Conservation (phyloP, 2,888 invertebrate genomes). For the Thelaira solivaga region DNA sequence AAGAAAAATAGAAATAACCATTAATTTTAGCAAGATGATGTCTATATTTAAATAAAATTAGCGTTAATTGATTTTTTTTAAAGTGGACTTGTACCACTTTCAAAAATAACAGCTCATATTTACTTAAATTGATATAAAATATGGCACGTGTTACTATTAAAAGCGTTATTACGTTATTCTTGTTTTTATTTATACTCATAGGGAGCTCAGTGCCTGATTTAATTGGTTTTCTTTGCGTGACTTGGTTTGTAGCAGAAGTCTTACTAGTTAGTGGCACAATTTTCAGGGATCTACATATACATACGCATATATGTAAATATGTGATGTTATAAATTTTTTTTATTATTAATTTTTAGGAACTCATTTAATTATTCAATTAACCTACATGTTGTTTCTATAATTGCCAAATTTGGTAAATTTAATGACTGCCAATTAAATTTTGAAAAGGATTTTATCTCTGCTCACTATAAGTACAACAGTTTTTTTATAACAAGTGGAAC, state of each 20-base stretch:
- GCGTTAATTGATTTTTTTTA: too few species aligned
- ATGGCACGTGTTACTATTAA: conserved; percentile 59
- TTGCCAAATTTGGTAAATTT: background rate
- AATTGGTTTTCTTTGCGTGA: conserved; percentile 37
- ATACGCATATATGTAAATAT: too few species aligned
- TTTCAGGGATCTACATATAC: background rate
- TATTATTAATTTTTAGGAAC: too few species aligned
- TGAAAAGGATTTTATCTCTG: too few species aligned
- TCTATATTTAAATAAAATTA: too few species aligned
- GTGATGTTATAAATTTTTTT: too few species aligned
- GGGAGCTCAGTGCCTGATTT: conserved; percentile 15
- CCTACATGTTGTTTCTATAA: conserved; percentile 20
- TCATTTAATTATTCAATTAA: conserved; percentile 48
- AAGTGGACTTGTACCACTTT: too few species aligned
- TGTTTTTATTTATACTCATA: background rate
- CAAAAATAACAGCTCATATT: too few species aligned
- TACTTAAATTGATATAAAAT: conserved; percentile 41
- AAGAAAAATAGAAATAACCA: too few species aligned
- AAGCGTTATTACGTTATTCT: conserved; percentile 40
- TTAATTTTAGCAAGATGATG: too few species aligned
- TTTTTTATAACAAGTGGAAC: too few species aligned
- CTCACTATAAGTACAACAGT: too few species aligned
- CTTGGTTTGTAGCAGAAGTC: background rate
- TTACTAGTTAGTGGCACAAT: background rate
- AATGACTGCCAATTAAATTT: background rate